phyloP scores from a whole-genome alignment of 2,113 vertebrate species.

The human region DNA sequence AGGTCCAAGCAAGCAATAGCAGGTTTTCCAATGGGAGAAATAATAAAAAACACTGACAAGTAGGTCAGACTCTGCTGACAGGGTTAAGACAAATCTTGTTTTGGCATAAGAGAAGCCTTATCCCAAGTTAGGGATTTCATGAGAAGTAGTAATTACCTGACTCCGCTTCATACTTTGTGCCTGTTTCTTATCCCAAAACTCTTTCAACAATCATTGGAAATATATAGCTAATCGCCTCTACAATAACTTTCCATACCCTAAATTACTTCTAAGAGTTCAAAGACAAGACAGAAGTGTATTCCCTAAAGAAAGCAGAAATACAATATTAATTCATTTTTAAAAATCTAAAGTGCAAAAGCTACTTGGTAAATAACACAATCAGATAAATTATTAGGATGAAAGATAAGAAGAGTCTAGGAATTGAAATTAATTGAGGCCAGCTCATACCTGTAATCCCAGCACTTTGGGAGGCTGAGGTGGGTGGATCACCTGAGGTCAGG shows the following conservation, averaged over 20 bases:
- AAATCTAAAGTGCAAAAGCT: background rate
- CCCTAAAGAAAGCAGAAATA: background rate
- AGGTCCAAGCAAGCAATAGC: background rate
- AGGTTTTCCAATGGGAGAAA: background rate
- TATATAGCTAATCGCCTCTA: background rate
- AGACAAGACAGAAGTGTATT: constrained; percentile 14
- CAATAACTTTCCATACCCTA: background rate
- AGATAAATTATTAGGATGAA: background rate
- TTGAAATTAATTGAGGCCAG: constrained; percentile 5
- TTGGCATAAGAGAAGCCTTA: constrained; percentile 11
- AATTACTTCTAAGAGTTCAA: constrained; percentile 45
- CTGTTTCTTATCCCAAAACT: constrained; percentile 21
- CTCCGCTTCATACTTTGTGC: background rate
- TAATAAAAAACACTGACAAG: background rate
- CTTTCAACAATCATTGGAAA: constrained; percentile 20
- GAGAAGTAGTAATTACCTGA: constrained; percentile 30
- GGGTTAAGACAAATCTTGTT: constrained; percentile 29
- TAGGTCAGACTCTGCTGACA: background rate
- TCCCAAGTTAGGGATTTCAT: background rate
- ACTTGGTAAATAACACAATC: background rate
- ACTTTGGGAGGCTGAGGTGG: no score
- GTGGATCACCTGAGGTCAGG: no score
- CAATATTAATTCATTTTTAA: background rate
- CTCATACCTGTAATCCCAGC: no score
- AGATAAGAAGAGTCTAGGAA: background rate